These are phyloP conservation scores for Hydractinia symbiolongicarpus DNA, from an alignment of 30 jellyfish, hydroid and myxozoan genomes.

Conservation along the genomic window DNA sequence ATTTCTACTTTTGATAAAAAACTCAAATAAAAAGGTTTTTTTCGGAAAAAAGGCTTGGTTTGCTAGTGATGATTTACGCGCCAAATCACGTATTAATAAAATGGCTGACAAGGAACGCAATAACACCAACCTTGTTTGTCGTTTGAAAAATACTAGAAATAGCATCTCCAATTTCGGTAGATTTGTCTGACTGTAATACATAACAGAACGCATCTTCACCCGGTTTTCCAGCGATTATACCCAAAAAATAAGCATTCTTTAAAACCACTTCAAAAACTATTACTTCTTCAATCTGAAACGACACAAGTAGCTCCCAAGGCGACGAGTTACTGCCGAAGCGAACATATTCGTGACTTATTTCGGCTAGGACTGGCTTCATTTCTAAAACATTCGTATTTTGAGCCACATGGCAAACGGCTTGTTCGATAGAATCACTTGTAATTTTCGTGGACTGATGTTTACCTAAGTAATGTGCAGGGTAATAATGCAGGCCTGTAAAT, in stretches of 20 bases:
- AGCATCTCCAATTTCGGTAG: slow-evolving; percentile 71
- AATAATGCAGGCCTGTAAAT: slow-evolving; percentile 32
- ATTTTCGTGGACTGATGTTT: slow-evolving; percentile 43
- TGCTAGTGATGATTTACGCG: too few relatives aligned
- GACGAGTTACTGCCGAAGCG: slow-evolving; percentile 47
- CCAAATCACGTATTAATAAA: too few relatives aligned
- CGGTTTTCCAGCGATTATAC: slow-evolving; percentile 70
- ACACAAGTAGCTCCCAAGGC: slow-evolving; percentile 60
- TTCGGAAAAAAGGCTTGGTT: too few relatives aligned
- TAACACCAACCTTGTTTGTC: slow-evolving; percentile 42
- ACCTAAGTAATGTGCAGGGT: slow-evolving; percentile 74
- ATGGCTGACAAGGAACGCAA: background rate
- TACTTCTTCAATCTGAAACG: slow-evolving; percentile 58
- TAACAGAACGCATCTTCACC: slow-evolving; percentile 86
- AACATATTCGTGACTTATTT: slow-evolving; percentile 37
- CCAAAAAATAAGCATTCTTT: slow-evolving; percentile 65
- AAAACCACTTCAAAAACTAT: slow-evolving; percentile 45
- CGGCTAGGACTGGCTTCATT: slow-evolving; percentile 64
- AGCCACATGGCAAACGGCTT: slow-evolving; percentile 56
- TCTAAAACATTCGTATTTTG: slow-evolving; percentile 60
- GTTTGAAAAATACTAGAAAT: slow-evolving; percentile 51
- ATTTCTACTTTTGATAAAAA: too few relatives aligned
- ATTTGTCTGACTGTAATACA: slow-evolving; percentile 73
- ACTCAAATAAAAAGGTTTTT: too few relatives aligned
- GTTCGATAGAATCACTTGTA: slow-evolving; percentile 41